Evolutionary conservation across 2,888 invertebrate species (phyloP), one percentile per base, ranked within the genome.

Genomic region (Amblyjoppa fuscipennis): DNA sequence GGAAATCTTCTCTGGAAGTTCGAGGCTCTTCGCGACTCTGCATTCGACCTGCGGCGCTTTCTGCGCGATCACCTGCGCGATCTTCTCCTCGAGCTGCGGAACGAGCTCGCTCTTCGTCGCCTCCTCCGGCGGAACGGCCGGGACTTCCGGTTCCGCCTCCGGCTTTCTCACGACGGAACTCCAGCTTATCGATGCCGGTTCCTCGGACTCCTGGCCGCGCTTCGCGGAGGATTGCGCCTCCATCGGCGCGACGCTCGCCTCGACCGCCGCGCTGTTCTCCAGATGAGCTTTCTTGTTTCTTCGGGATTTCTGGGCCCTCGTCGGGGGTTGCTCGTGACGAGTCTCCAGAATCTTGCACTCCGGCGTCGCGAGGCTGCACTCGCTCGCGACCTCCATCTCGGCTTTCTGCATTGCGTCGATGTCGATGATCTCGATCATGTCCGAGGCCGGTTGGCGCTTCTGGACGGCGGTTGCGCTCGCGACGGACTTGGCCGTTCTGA

Each of bases 341-440:
- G 88, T 73, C 68, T 91, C 89, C 0, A 92, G 81, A 20, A 93
- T 91, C 45, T 92, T 92, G 56, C 92, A 92, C n/a, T 93, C 92
- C 0, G 91, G 89, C 0, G 81, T 31, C 0, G 83, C 11, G 0
- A 84, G 69, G 20, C 69, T 45, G 4, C 80, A 31, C 4, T 82
- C 88, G 20, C 70, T 80, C 0, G 86, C 75, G 2, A 86, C 85
- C 34, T 91, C 88, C 88, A 89, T 90, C 69, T 92, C 92, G 1
- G 90, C 90, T 71, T 91, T 92, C 28, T 91, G 91, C 91, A 91
- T 90, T 25, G 93, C 92, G 77, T 93, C 93, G 45, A 93, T 92
- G 71, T 93, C 92, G 73, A 93, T 92, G 34, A 93, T 92, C 74
- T 93, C 93, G 20, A 92, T 89, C 64, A 84, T 75, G 41, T 85